Evolutionary conservation across 1,140 invertebrate genomes (phyloP), one percentile per base, ranked within the genome.

Genomic region (Drosophila ercepeae): DNA sequence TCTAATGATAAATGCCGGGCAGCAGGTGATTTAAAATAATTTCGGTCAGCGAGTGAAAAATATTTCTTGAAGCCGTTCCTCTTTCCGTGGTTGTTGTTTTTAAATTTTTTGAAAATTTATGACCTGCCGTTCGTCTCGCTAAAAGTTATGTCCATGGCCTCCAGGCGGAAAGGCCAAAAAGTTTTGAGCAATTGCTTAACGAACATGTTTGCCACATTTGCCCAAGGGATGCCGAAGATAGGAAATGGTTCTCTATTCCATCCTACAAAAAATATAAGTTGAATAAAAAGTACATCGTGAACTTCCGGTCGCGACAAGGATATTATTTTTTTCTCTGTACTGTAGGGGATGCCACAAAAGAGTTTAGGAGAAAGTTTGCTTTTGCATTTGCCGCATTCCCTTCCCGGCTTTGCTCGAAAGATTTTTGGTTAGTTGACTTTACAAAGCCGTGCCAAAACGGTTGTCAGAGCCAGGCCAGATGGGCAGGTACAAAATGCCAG

Each of bases 1-100:
- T 67, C 65, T 89, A 82, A 88, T 88, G 82, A 88, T 88, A 88
- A 88, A 88, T 88, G 83, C 76, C 44, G 82, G 78, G 83, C 82
- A 88, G 82, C 82, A 88, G 82, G 82, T 88, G 82, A 88, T 88
- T 88, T 88, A 88, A 88, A 88, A 88, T 89, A 88, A 88, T 88
- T 88, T 84, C 54, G 77, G 78, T 68, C 70, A 88, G 73, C 73
- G 60, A 64, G 74, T 78, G 74, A 82, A 86, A 84, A 77, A 86
- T 86, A 86, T 74, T 79, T 74, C 39, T 18, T 2, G 8, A 42
- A 18, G 39, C 46, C 55, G 64, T 29, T 52, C 36, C 36, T 14
- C 34, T 13, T 32, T 32, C 2, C 13, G 53, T 11, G 73, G 78
- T 58, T 78, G 79, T 75, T 84, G 75, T 75, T 88, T 81, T 68